Conservation (phyloP, 2,113 vertebrate genomes). For the Dipodomys stephensi region DNA sequence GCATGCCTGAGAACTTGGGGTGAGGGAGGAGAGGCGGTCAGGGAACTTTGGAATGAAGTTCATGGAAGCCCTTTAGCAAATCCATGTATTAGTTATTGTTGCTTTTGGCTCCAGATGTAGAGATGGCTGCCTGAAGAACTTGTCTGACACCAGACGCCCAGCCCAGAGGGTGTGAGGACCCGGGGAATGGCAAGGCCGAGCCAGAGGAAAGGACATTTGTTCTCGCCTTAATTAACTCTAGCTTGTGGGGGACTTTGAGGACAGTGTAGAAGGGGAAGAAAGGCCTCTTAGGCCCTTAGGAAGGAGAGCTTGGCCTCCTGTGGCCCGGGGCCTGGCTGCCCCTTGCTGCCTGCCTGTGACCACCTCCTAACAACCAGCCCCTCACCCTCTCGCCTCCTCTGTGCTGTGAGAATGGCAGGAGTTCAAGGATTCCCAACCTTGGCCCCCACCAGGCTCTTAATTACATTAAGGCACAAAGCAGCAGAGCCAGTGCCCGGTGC, state of each 20-base stretch:
- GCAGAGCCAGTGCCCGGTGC: neutral
- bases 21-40: neutral
- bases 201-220: neutral
- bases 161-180: neutral
- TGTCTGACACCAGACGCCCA: conserved; percentile 14
- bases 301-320: neutral
- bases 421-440: conserved; percentile 73
- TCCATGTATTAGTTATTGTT: neutral
- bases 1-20: neutral
- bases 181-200: neutral
- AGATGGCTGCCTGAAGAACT: neutral
- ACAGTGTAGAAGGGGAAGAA: neutral
- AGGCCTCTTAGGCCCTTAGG: neutral
- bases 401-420: conserved; percentile 45
- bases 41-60: neutral
- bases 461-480: conserved; percentile 75
- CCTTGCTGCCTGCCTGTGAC: neutral
- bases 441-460: conserved; percentile 69
- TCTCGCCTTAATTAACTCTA: conserved; percentile 66
- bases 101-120: neutral
- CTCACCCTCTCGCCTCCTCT: neutral
- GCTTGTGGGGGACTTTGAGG: conserved; percentile 14
- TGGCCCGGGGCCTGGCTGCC: neutral
- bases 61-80: neutral
- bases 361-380: neutral